Conservation (phyloP, 2,888 invertebrate species). For the Junonia oenone region DNA sequence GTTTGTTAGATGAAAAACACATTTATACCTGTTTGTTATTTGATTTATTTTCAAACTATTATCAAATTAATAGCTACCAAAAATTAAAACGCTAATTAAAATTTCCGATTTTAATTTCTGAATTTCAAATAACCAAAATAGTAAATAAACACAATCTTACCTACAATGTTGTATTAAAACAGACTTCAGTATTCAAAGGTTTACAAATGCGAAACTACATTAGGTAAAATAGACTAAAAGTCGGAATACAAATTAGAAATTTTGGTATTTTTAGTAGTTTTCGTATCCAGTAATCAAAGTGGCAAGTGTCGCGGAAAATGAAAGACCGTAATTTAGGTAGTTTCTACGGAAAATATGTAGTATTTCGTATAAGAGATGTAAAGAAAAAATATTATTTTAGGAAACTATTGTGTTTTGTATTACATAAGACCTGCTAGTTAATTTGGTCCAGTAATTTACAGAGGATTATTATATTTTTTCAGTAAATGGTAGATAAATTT, state of each 20-base stretch:
- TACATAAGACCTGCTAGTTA: no score
- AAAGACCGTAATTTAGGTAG: conserved; percentile 15
- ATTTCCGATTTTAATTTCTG: no score
- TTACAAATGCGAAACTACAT: conserved; percentile 1
- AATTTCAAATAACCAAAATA: no score
- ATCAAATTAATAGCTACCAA: no score
- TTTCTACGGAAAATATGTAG: conserved; percentile 17
- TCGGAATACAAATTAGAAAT: conserved; percentile 3
- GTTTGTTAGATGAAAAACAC: no score
- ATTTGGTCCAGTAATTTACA: no score
- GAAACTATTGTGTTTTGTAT: neutral
- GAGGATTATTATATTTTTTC: no score
- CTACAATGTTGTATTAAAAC: no score
- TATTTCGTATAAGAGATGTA: neutral
- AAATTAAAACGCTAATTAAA: no score
- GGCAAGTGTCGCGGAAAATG: conserved; percentile 26
- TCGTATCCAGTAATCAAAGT: conserved; percentile 17
- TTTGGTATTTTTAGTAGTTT: neutral
- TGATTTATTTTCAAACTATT: no score
- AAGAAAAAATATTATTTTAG: neutral
- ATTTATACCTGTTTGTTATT: no score
- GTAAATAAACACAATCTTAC: no score
- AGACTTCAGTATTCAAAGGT: neutral
- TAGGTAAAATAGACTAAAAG: neutral
- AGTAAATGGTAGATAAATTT: conserved; percentile 1